Evolutionary conservation across 2,797 vertebrate genomes (phyloP), one percentile per base, ranked within the genome.

Genomic region (Eremophila alpestris): DNA sequence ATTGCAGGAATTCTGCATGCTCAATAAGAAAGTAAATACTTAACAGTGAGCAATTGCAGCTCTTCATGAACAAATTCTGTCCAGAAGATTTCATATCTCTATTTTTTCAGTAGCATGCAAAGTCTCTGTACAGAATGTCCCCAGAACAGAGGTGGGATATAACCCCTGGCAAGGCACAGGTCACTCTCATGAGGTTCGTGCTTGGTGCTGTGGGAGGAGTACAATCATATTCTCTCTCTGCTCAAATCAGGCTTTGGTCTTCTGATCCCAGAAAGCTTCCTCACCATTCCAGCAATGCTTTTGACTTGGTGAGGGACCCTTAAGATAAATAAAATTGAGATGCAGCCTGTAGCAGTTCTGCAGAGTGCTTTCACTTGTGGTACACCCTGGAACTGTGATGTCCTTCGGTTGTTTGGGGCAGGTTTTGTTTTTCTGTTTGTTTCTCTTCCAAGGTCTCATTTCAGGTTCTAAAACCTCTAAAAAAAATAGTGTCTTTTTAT

Each of bases 391-490:
- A 65, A 40, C 59, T 65, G 40, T 5, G 32, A 62, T 45, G 22
- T 56, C 84, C 68, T 64, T 83, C 4, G 12, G 32, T 86, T 63
- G 58, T 26, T 67, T 68, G 58, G 45, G 24, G 74, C 62, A 27
- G 16, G 1, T 1, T 21, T 46, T 63, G 15, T 43, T n/a, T 67
- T 58, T 21, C 20, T 59, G 40, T 75, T 89, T 84, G n/a, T 63
- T 94, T 76, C 38, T 64, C 16, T 92, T 91, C n/a, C 7, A 11
- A 75, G 58, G 40, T 84, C 36, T 94, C 46, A 71, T 95, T 85
- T 87, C 87, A 81, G 84, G 75, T 93, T 89, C 83, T 85, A 77
- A 92, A 95, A 65, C 68, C 65, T 84, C 71, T 52, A 45, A 71
- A 84, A 87, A 65, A 48, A 83, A 86, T 13, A 65, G n/a, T 75